A percentile compares a stretch with the other conserved stretches of the same genome.
These are phyloP conservation scores for Pandemis heparana DNA, from an alignment of 2,888 invertebrate species.

Conservation along the genomic window DNA sequence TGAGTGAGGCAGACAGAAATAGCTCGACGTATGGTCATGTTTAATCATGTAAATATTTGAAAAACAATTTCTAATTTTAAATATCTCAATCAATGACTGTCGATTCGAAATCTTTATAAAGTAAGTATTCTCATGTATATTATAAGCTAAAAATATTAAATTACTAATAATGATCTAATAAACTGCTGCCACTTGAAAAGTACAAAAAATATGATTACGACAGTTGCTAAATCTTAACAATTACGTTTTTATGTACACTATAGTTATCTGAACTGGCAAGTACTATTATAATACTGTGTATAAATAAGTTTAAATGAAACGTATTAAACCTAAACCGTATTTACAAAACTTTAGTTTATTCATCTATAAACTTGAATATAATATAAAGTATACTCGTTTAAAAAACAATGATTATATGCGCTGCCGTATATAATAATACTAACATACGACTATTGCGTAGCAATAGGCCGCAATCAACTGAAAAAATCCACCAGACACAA, in stretches of 20 bases:
- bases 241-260: slow-evolving; percentile 60
- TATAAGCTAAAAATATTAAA: slow-evolving; percentile 43
- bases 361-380: slow-evolving; percentile 33
- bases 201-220: slow-evolving; percentile 61
- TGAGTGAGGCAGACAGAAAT: not conserved
- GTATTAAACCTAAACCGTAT: slow-evolving; percentile 56
- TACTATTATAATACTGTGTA: slow-evolving; percentile 81
- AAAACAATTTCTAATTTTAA: slow-evolving; percentile 54
- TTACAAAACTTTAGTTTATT: slow-evolving; percentile 50
- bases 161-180: slow-evolving; percentile 51
- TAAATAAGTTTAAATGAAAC: slow-evolving; percentile 69
- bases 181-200: slow-evolving; percentile 50
- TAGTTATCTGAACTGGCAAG: slow-evolving; percentile 77
- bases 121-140: slow-evolving; percentile 45
- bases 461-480: slow-evolving; percentile 37
- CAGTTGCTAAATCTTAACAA: slow-evolving; percentile 52
- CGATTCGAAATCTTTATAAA: slow-evolving; percentile 52
- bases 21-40: slow-evolving; percentile 24
- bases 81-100: slow-evolving; percentile 62
- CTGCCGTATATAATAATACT: slow-evolving; percentile 40
- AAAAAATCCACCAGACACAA: slow-evolving; percentile 19
- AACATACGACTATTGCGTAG: slow-evolving; percentile 32
- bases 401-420: slow-evolving; percentile 38
- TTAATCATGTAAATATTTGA: slow-evolving; percentile 56
- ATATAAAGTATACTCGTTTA: slow-evolving; percentile 42